Percentiles rank a stretch among this genome's conserved stretches.
phyloP scores from a whole-genome alignment of 2,113 vertebrate species.

The Cranoglanis bouderius region DNA sequence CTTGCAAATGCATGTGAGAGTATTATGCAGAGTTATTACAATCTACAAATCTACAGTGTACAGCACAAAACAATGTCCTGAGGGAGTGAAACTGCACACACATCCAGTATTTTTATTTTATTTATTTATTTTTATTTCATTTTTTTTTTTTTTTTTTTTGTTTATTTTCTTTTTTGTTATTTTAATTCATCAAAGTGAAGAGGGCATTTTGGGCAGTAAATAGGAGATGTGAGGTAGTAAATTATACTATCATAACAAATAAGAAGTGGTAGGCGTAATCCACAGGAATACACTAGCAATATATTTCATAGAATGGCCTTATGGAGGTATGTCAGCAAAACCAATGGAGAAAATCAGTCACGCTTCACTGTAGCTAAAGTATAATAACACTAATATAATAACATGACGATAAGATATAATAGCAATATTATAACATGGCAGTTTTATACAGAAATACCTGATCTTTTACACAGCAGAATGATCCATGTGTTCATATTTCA shows the following conservation, averaged over 20 bases:
- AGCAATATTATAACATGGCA: neutral
- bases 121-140: neutral
- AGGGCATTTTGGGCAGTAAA: constrained; percentile 30
- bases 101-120: neutral
- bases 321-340: neutral
- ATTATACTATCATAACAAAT: constrained; percentile 32
- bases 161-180: neutral
- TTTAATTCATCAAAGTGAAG: constrained; percentile 26
- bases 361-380: neutral
- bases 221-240: constrained; percentile 8
- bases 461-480: neutral
- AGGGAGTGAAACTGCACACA: constrained; percentile 32
- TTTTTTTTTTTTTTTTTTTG: neutral
- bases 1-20: constrained; percentile 1
- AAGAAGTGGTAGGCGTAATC: neutral
- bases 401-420: neutral
- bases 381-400: neutral
- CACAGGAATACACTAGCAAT: neutral
- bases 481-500: neutral
- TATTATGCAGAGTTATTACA: constrained; percentile 8
- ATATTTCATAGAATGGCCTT: neutral
- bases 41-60: constrained; percentile 15
- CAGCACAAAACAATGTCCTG: constrained; percentile 35
- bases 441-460: neutral
- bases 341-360: neutral